A percentile compares a stretch with the other conserved stretches of the same genome.
These are phyloP conservation scores for Bombyx mandarina DNA, from an alignment of 1,140 invertebrate species.

Conservation along the genomic window DNA sequence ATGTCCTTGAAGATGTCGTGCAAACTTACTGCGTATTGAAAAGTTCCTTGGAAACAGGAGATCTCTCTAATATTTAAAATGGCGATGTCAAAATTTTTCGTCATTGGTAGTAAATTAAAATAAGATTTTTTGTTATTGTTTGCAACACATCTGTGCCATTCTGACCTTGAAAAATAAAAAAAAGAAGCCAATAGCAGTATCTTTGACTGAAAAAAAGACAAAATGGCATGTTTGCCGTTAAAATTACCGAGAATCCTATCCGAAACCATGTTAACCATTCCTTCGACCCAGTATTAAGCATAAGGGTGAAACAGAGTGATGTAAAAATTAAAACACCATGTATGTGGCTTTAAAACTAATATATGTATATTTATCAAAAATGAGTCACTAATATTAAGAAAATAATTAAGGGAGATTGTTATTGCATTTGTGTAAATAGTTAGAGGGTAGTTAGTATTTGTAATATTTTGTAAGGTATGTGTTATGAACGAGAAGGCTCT, in stretches of 20 bases:
- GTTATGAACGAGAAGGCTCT: no score
- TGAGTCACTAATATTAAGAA: slow-evolving; percentile 66
- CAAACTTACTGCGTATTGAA: no score
- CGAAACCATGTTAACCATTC: slow-evolving; percentile 6
- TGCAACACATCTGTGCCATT: background rate
- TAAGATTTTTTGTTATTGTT: slow-evolving; percentile 9
- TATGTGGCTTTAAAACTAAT: slow-evolving; percentile 9
- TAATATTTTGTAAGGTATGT: no score
- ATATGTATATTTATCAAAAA: slow-evolving; percentile 53
- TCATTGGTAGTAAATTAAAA: slow-evolving; percentile 44
- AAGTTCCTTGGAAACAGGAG: no score
- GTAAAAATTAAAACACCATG: slow-evolving; percentile 5
- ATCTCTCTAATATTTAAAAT: no score
- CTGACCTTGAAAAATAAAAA: background rate
- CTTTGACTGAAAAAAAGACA: background rate
- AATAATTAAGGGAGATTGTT: slow-evolving; percentile 34
- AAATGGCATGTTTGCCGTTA: no score
- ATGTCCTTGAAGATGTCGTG: no score
- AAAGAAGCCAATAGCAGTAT: background rate
- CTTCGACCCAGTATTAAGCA: slow-evolving; percentile 6
- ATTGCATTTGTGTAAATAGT: slow-evolving; percentile 36
- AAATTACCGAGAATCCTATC: no score
- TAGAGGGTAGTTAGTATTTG: background rate
- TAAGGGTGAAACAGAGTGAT: background rate
- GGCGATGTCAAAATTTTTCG: slow-evolving; percentile 3